Evolutionary conservation across 2,888 invertebrate species (phyloP).

Genomic region (Mellilla xanthometata): DNA sequence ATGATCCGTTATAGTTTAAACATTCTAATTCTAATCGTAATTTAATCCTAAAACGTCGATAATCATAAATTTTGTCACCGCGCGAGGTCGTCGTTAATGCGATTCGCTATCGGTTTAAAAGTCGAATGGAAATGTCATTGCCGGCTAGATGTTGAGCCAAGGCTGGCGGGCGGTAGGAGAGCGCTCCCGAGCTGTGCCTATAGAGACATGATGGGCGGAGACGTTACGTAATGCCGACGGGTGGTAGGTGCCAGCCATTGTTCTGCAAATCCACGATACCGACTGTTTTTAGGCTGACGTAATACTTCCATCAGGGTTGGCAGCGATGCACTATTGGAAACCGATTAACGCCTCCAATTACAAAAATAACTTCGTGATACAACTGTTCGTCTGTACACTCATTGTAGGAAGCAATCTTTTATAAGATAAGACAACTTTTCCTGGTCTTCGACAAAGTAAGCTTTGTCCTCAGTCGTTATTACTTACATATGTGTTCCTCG

Average conservation of each 20-base stretch:
- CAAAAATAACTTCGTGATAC: too few relatives aligned
- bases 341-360: too few relatives aligned
- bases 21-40: constrained; percentile 10
- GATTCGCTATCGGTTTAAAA: constrained; percentile 26
- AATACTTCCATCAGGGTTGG: constrained; percentile 28
- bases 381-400: too few relatives aligned
- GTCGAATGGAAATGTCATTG: constrained; percentile 46
- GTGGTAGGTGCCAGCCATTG: constrained; percentile 54
- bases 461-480: too few relatives aligned
- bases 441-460: too few relatives aligned
- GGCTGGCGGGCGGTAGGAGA: constrained; percentile 21
- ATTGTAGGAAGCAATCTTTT: too few relatives aligned
- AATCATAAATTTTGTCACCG: constrained; percentile 37
- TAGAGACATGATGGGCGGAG: constrained; percentile 60
- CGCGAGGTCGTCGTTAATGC: constrained; percentile 32
- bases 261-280: constrained; percentile 55
- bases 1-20: constrained; percentile 2
- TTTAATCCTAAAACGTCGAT: constrained; percentile 24
- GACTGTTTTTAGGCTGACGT: constrained; percentile 44
- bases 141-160: constrained; percentile 30
- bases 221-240: constrained; percentile 56
- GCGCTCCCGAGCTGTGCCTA: constrained; percentile 23
- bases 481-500: too few relatives aligned
- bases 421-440: too few relatives aligned
- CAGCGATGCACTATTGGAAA: background rate